phyloP scores from a whole-genome alignment of 2,113 vertebrate species.

The Pterocles orientalis region DNA sequence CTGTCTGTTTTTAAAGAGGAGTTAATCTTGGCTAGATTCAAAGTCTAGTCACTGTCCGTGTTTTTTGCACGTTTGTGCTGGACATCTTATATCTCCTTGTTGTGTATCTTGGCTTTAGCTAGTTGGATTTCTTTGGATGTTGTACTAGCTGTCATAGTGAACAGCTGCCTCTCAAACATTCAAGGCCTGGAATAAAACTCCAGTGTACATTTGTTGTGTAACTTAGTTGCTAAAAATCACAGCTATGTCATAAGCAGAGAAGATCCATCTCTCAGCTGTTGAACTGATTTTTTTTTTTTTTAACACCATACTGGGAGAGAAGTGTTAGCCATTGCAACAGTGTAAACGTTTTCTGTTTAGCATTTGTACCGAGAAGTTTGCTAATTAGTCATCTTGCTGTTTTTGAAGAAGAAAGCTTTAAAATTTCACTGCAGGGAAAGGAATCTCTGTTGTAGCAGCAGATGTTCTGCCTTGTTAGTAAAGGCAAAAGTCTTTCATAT shows the following conservation, averaged over 20 bases:
- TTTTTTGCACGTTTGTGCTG: background rate
- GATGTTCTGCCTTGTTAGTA: conserved; percentile 12
- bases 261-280: background rate
- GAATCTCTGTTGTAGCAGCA: background rate
- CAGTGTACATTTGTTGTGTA: conserved; percentile 3
- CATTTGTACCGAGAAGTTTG: conserved; percentile 3
- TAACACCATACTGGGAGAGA: background rate
- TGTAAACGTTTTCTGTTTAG: conserved; percentile 12
- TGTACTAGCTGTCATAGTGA: background rate
- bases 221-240: conserved; percentile 21
- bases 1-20: background rate
- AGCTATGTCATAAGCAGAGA: background rate
- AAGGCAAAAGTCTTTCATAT: background rate
- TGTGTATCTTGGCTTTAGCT: background rate
- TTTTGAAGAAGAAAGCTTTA: conserved; percentile 24
- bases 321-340: background rate
- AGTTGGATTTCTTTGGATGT: background rate
- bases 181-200: background rate
- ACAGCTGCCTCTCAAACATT: background rate
- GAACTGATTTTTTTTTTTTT: background rate
- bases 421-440: conserved; percentile 27
- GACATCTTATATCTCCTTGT: background rate
- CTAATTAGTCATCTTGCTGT: conserved; percentile 36
- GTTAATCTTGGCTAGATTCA: background rate
- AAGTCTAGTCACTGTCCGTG: background rate